Percentiles rank a stretch among this genome's conserved stretches.
Evolutionary conservation across 2,113 vertebrate species (phyloP).

Genomic region (Takifugu bimaculatus): DNA sequence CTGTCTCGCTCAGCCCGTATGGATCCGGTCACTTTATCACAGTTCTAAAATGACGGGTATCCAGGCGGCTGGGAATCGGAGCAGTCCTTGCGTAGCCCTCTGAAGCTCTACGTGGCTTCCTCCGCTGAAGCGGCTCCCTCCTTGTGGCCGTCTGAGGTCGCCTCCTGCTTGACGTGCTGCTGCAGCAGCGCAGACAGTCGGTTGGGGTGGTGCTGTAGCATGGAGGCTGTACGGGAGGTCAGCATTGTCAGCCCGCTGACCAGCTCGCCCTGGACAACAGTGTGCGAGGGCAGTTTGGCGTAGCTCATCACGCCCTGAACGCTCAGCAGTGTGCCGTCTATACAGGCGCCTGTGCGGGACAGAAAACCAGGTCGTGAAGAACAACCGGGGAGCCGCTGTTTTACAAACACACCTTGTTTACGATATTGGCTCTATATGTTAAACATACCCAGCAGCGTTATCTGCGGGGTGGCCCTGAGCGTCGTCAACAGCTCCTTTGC

Average conservation of each 20-base stretch:
- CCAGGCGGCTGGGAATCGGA: not conserved
- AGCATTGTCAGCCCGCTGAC: slow-evolving; percentile 76
- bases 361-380: not conserved
- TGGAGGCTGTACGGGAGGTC: slow-evolving; percentile 68
- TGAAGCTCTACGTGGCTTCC: slow-evolving; percentile 41
- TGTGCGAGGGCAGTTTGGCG: slow-evolving; percentile 79
- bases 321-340: slow-evolving; percentile 86
- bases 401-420: not conserved
- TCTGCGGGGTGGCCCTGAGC: slow-evolving; percentile 75
- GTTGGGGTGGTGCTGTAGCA: slow-evolving; percentile 77
- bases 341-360: slow-evolving; percentile 77
- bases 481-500: slow-evolving; percentile 82
- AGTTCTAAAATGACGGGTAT: not conserved
- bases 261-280: slow-evolving; percentile 72
- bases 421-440: too few species aligned
- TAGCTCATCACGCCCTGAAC: slow-evolving; percentile 78
- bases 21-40: too few species aligned
- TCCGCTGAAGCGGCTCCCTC: slow-evolving; percentile 15
- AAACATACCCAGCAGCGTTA: slow-evolving; percentile 82
- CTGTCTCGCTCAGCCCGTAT: not conserved
- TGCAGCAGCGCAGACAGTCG: slow-evolving; percentile 79
- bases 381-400: not conserved
- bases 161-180: slow-evolving; percentile 76
- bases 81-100: slow-evolving; percentile 3
- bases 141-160: not conserved